phyloP scores from a whole-genome alignment of 2,113 vertebrate species.

The Gnathonemus longibarbis region DNA sequence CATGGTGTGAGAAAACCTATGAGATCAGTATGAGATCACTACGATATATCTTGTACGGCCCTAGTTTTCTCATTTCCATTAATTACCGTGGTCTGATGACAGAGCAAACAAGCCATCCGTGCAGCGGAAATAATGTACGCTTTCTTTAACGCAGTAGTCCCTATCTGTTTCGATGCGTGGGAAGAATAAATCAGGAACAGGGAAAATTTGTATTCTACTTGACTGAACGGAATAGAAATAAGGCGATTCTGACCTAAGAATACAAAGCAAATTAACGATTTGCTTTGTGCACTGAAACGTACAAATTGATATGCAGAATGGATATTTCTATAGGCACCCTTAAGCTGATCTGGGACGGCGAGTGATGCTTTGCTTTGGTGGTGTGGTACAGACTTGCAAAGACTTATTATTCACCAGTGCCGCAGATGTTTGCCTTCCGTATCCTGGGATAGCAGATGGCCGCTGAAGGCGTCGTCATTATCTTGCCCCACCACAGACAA shows the following conservation, averaged over 20 bases:
- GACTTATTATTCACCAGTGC: neutral
- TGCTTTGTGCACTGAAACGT: neutral
- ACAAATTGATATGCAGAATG: neutral
- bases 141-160: neutral
- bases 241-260: neutral
- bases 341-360: neutral
- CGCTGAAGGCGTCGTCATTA: neutral
- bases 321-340: neutral
- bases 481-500: neutral
- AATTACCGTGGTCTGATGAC: neutral
- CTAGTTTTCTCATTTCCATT: neutral
- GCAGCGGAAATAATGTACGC: neutral
- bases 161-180: neutral
- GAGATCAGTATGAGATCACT: no score
- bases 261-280: neutral
- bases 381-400: neutral
- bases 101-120: neutral
- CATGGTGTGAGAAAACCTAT: no score
- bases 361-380: neutral
- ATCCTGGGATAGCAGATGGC: conserved; percentile 10
- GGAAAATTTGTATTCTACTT: neutral
- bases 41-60: neutral
- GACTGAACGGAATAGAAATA: neutral
- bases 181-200: neutral
- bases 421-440: neutral